Percentiles rank a stretch among this genome's conserved stretches.
Conservation (phyloP, 2,888 invertebrate genomes). For the Ichneumoninae sp. region DNA sequence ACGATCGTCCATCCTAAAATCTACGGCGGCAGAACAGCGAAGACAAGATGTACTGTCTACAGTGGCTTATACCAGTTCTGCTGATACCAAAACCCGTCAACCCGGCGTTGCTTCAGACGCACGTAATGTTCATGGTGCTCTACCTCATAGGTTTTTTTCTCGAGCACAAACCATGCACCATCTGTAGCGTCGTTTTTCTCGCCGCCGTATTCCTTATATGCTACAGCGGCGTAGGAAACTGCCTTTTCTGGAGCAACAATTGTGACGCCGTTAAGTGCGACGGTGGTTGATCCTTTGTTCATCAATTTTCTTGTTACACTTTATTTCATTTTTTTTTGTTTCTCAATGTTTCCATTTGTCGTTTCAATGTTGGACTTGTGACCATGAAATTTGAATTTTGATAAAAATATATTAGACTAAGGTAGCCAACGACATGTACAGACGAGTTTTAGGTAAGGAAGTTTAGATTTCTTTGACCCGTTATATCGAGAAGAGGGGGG, state of each 20-base stretch:
- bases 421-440: conserved; percentile 8
- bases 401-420: conserved; percentile 35
- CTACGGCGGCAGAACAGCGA: background rate
- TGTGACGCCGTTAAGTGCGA: conserved; percentile 87
- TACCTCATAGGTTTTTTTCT: conserved; percentile 98
- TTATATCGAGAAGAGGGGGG: background rate
- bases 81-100: conserved; percentile 99
- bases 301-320: background rate
- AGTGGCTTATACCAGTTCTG: conserved; percentile 98
- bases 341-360: conserved; percentile 19
- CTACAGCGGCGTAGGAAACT: conserved; percentile 98
- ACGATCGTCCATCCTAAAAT: background rate
- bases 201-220: conserved; percentile 97
- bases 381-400: conserved; percentile 27
- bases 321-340: conserved; percentile 3
- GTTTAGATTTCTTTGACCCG: background rate
- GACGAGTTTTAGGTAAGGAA: background rate
- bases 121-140: conserved; percentile 98
- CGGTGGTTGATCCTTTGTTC: conserved; percentile 73
- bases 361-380: conserved; percentile 12
- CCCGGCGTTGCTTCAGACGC: conserved; percentile 97
- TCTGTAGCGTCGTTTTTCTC: conserved; percentile 97
- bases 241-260: conserved; percentile 94
- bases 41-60: conserved; percentile 95
- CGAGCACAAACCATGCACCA: conserved; percentile 98